These are phyloP conservation scores for Panthera tigris DNA, from an alignment of 2,113 vertebrate species.

Conservation along the genomic window DNA sequence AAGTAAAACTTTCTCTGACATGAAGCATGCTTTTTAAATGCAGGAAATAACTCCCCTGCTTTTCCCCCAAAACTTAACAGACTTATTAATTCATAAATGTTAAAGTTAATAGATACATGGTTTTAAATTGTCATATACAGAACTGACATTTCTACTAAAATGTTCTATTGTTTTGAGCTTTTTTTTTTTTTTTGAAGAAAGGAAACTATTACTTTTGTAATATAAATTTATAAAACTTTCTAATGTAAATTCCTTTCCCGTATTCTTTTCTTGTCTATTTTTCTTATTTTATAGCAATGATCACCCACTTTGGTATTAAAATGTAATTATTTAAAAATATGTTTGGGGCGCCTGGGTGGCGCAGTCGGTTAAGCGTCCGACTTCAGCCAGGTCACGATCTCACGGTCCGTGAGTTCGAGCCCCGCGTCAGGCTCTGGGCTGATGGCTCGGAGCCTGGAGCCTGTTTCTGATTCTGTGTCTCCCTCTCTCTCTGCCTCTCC, in stretches of 20 bases:
- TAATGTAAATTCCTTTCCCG: not conserved
- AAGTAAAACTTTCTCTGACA: not conserved
- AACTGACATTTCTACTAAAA: conserved; percentile 3
- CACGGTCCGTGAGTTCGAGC: too few species aligned
- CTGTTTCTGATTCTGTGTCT: too few species aligned
- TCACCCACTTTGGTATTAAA: conserved; percentile 37
- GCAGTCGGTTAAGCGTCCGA: too few species aligned
- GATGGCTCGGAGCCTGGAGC: too few species aligned
- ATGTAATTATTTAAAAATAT: not conserved
- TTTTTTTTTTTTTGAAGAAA: not conserved
- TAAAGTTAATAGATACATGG: not conserved
- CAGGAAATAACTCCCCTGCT: not conserved
- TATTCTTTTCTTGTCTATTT: not conserved
- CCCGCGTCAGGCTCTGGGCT: too few species aligned
- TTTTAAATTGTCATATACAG: conserved; percentile 32
- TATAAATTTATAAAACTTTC: not conserved
- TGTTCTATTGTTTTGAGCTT: not conserved
- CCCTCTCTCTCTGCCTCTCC: too few species aligned
- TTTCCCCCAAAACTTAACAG: not conserved
- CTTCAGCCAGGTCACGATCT: too few species aligned
- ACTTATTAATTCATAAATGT: not conserved
- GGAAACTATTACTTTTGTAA: not conserved
- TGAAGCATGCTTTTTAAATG: not conserved
- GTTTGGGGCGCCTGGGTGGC: too few species aligned
- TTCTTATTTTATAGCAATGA: not conserved